These are phyloP conservation scores for Drosophila setifemur DNA, from an alignment of 1,140 invertebrate species.

Conservation along the genomic window DNA sequence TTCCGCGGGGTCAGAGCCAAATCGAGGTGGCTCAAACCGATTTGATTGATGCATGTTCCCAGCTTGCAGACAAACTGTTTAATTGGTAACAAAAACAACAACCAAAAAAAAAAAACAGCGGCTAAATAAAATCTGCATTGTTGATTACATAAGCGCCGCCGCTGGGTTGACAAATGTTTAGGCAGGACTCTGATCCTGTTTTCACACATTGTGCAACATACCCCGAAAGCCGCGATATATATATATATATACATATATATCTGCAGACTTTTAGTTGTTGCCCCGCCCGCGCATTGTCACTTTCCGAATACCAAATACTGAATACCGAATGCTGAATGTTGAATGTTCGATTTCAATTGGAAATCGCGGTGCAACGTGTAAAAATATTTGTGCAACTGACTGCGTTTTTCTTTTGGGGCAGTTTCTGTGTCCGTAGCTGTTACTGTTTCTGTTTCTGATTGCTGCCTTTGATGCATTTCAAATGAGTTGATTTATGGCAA, in stretches of 20 bases:
- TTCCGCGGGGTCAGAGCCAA: constrained; percentile 31
- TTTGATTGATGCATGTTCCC: constrained; percentile 75
- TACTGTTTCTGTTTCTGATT: constrained; percentile 72
- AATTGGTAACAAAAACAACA: constrained; percentile 47
- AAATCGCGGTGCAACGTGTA: constrained; percentile 69
- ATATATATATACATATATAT: constrained; percentile 1
- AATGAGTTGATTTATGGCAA: constrained; percentile 80
- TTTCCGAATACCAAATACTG: constrained; percentile 15
- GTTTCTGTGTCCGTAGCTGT: constrained; percentile 47
- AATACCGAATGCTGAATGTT: neutral
- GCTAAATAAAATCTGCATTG: constrained; percentile 31
- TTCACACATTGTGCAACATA: constrained; percentile 78
- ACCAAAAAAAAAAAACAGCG: neutral
- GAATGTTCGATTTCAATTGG: constrained; percentile 59
- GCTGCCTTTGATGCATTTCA: constrained; percentile 79
- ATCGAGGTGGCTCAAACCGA: constrained; percentile 26
- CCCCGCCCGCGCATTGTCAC: constrained; percentile 73
- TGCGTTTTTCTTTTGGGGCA: constrained; percentile 55
- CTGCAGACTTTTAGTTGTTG: neutral
- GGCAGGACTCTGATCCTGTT: constrained; percentile 77
- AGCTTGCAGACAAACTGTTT: constrained; percentile 69
- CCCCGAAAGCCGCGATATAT: constrained; percentile 28
- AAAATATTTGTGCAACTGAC: constrained; percentile 79
- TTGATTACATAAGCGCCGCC: constrained; percentile 69
- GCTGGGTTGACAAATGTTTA: constrained; percentile 75